Conservation (phyloP, 2,797 vertebrate genomes). For the Coccyzus lansbergi region DNA sequence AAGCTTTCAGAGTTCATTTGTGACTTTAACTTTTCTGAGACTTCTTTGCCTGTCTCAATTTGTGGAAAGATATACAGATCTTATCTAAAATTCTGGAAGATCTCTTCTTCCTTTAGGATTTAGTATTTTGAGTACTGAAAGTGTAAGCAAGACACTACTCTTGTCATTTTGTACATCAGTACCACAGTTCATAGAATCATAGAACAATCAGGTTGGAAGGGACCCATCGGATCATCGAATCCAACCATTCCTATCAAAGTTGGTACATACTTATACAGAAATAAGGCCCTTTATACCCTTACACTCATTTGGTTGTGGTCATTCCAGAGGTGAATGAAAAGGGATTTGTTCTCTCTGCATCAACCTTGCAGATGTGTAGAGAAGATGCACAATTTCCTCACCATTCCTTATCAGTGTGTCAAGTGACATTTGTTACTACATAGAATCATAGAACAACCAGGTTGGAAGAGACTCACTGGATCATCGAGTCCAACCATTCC, state of each 20-base stretch:
- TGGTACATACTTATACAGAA: background rate
- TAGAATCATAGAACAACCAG: too few relatives aligned
- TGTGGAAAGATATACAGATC: background rate
- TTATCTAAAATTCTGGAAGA: background rate
- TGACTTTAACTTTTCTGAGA: background rate
- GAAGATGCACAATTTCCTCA: background rate
- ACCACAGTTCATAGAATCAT: too few relatives aligned
- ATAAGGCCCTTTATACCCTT: background rate
- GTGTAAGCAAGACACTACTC: background rate
- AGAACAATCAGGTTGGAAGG: too few relatives aligned
- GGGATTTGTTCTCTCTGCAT: background rate
- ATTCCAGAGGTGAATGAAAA: background rate
- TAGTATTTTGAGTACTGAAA: background rate
- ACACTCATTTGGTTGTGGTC: background rate
- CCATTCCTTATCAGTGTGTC: background rate
- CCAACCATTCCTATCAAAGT: too few relatives aligned
- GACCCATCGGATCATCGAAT: too few relatives aligned
- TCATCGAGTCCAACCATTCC: too few relatives aligned
- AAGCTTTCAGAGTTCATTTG: too few relatives aligned
- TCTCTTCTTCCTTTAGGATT: background rate
- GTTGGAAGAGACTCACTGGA: too few relatives aligned
- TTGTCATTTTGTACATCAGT: background rate
- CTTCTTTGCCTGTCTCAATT: background rate
- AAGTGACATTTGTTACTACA: background rate
- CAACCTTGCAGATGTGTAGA: background rate